Base-by-base conservation (phyloP, 2,888 invertebrate species). In the Zygothrica quintamaculata region DNA sequence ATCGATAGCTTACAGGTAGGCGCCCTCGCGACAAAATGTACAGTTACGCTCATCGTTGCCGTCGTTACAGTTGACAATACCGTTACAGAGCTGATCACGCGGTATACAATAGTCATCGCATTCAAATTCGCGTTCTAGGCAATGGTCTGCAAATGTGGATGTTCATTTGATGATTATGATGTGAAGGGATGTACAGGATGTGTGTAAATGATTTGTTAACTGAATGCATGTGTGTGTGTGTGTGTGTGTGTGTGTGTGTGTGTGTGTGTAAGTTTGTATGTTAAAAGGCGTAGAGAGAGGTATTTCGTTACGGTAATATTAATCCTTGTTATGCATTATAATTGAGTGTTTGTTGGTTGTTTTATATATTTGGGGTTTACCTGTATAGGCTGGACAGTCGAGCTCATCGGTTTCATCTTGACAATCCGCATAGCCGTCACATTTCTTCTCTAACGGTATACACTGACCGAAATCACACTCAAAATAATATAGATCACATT, bases 101-200 rank as follows among this genome's bases (percentile, higher is more conserved):
- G 92, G 91, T 88, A 95, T 92, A 90, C 95, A 95, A 87, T 89
- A 92, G 76, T 93, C 93, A 89, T 93, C 91, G 89, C 93, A 94
- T 81, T 91, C 91, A 90, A 93, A 93, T 88, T 93, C 92, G 78
- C 90, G 89, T 58, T 89, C 79, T 60, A 87, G 84, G 80, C 91
- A 91, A 71, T 87, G 86, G 75, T 89, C 90, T 91, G 86, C 59
- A 68, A 61, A 52, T 53, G 42, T n/a, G n/a, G n/a, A 51, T 36
- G 15, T 25, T 40, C 12, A 25, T 22, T 40, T 60, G 66, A 77
- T 68, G 51, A 47, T 29, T 47, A 42, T 53, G 50, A 18, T 42
- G 16, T 29, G 29, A 22, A 25, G 33, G 6, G 9, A 5, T n/a
- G 13, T 7, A 15, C 8, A 9, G 40, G 1, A 15, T 40, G 29